Percentiles rank a stretch among this genome's conserved stretches.
phyloP scores from a whole-genome alignment of 2,797 vertebrate genomes.

The Cynodonichthys magdalenae region DNA sequence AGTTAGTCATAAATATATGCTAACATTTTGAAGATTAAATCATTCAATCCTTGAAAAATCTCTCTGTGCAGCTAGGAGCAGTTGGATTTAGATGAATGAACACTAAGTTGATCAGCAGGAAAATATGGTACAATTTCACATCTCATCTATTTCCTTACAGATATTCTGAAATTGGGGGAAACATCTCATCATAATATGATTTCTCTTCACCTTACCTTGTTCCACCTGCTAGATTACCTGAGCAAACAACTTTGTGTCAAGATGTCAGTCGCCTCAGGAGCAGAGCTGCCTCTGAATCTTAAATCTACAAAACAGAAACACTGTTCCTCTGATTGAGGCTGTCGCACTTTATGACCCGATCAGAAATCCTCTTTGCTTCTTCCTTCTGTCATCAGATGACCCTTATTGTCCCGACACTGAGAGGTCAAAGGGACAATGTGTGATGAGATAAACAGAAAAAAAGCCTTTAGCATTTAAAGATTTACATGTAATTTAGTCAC shows the following conservation, averaged over 20 bases:
- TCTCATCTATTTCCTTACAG: too few species aligned
- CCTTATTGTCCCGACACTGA: slow-evolving; percentile 5
- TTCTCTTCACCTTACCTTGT: background rate
- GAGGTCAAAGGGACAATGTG: slow-evolving; percentile 24
- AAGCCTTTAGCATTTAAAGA: slow-evolving; percentile 1
- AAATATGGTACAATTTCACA: too few species aligned
- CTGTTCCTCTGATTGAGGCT: slow-evolving; percentile 35
- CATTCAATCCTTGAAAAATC: too few species aligned
- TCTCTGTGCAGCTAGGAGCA: too few species aligned
- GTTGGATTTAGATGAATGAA: too few species aligned
- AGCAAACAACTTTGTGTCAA: slow-evolving; percentile 17
- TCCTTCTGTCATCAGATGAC: slow-evolving; percentile 16
- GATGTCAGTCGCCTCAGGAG: slow-evolving; percentile 28
- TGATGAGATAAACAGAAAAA: slow-evolving; percentile 24
- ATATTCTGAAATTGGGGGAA: too few species aligned
- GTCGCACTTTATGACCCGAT: slow-evolving; percentile 13
- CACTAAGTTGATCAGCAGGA: too few species aligned
- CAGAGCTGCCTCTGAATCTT: slow-evolving; percentile 10
- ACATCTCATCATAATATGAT: too few species aligned
- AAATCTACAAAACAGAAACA: slow-evolving; percentile 8
- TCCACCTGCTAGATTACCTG: slow-evolving; percentile 11
- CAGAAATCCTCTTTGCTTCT: slow-evolving; percentile 45
- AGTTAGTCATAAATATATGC: too few species aligned
- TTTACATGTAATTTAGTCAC: slow-evolving; percentile 4
- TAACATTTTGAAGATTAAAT: too few species aligned